These are phyloP conservation scores for Drosophila koepferae DNA, from an alignment of 2,888 invertebrate species.

Conservation along the genomic window DNA sequence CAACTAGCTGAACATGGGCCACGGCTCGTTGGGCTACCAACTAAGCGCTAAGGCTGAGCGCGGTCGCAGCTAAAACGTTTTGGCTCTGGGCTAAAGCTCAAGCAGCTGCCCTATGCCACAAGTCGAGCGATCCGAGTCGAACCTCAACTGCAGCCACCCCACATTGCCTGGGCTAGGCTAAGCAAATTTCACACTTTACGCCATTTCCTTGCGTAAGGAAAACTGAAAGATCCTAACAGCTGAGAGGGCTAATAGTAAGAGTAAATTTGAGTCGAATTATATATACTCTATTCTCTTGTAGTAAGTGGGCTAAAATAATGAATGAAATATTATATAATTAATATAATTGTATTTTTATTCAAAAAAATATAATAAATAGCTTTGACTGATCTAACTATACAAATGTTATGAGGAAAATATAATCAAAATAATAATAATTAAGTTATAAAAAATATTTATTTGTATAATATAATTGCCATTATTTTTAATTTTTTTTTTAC, in stretches of 20 bases:
- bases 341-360: neutral
- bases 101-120: slow-evolving; percentile 45
- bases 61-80: slow-evolving; percentile 27
- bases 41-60: slow-evolving; percentile 50
- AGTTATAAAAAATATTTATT: no score
- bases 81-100: slow-evolving; percentile 19
- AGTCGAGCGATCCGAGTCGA: slow-evolving; percentile 1
- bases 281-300: neutral
- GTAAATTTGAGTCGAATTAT: neutral
- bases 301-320: neutral
- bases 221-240: slow-evolving; percentile 4
- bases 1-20: slow-evolving; percentile 46
- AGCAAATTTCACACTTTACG: slow-evolving; percentile 72
- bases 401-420: no score
- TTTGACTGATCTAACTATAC: no score
- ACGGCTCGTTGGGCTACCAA: slow-evolving; percentile 76
- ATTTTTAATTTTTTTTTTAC: no score
- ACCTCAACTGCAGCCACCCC: slow-evolving; percentile 34
- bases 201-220: no score
- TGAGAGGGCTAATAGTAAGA: neutral
- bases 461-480: no score
- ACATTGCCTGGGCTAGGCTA: slow-evolving; percentile 30
- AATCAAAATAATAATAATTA: no score
- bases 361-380: neutral
- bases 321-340: neutral